These are phyloP conservation scores for Limnephilus marmoratus DNA, from an alignment of 2,888 invertebrate species.

Conservation along the genomic window DNA sequence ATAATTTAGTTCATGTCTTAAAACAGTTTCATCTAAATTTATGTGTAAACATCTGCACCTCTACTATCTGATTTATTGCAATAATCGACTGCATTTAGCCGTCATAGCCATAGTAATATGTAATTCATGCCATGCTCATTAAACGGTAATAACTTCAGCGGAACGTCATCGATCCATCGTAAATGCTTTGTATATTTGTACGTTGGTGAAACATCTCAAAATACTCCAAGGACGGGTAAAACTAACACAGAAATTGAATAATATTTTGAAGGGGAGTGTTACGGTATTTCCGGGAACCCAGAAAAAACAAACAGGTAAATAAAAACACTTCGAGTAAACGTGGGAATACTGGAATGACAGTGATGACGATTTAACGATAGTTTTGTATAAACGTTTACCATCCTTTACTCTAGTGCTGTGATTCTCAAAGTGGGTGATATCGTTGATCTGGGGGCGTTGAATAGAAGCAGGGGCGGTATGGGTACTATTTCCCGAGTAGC, in stretches of 20 bases:
- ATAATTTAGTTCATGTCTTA: too few relatives aligned
- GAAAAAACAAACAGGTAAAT: constrained; percentile 15
- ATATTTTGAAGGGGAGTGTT: constrained; percentile 4
- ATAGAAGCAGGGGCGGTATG: background rate
- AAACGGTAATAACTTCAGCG: background rate
- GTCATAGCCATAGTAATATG: background rate
- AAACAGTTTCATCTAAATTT: background rate
- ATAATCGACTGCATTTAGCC: too few relatives aligned
- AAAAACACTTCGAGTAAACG: constrained; percentile 2
- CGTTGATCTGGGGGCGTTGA: background rate
- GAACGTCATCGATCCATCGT: background rate
- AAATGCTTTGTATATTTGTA: background rate
- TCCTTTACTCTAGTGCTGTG: background rate
- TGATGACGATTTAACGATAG: background rate
- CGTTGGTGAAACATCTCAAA: background rate
- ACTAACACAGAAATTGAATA: background rate
- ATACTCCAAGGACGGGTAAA: background rate
- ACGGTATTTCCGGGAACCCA: background rate
- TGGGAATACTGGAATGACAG: constrained; percentile 26
- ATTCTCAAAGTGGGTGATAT: background rate
- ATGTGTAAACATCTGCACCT: background rate
- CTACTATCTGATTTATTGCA: background rate
- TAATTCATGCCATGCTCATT: background rate
- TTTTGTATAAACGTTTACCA: background rate
- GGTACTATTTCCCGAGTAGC: background rate